Evolutionary conservation across 2,797 vertebrate species (phyloP).

Genomic region (Argyrosomus regius): DNA sequence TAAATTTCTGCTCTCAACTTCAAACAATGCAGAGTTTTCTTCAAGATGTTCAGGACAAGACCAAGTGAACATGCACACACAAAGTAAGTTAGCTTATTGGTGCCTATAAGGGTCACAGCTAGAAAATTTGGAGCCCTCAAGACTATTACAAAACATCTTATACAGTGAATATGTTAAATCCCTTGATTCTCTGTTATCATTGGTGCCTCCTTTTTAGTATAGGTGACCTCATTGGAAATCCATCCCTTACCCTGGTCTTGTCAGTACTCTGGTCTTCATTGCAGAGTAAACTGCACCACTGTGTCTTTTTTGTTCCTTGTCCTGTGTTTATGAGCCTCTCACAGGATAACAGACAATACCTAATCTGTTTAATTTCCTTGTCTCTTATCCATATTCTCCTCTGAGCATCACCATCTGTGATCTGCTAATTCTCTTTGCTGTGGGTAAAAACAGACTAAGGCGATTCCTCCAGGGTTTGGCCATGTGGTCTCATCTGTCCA

Average conservation of each 20-base stretch:
- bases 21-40: slow-evolving; percentile 5
- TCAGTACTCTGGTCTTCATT: background rate
- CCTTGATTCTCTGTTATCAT: background rate
- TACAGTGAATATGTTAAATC: slow-evolving; percentile 4
- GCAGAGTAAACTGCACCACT: background rate
- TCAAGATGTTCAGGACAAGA: background rate
- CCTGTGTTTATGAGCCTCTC: slow-evolving; percentile 18
- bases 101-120: background rate
- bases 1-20: slow-evolving; percentile 11
- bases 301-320: background rate
- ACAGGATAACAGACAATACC: slow-evolving; percentile 35
- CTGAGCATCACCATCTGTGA: slow-evolving; percentile 50
- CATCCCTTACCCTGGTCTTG: background rate
- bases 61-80: background rate
- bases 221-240: background rate
- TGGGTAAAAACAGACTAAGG: slow-evolving; percentile 23
- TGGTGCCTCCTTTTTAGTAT: background rate
- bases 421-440: slow-evolving; percentile 47
- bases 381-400: slow-evolving; percentile 32
- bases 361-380: slow-evolving; percentile 33
- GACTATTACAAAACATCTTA: background rate
- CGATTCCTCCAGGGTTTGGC: slow-evolving; percentile 28
- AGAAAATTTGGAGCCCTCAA: background rate
- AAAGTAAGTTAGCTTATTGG: background rate
- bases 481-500: slow-evolving; percentile 39